A percentile compares a stretch with the other conserved stretches of the same genome.
Conservation (phyloP, 2,797 vertebrate species). For the Morus bassanus region DNA sequence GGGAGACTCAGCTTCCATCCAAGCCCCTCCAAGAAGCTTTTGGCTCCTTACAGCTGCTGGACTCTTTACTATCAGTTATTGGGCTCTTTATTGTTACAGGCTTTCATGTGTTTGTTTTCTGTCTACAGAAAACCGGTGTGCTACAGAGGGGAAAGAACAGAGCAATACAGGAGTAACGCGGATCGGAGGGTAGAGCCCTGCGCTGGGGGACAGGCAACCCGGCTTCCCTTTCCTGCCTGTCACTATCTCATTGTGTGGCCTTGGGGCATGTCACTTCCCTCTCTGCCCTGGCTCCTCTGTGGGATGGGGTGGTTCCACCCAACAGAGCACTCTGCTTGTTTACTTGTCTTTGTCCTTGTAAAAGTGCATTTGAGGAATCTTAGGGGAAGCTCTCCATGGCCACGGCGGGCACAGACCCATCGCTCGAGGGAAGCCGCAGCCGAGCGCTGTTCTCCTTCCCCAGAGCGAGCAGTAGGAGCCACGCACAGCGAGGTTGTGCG, state of each 20-base stretch:
- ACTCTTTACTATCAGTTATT: slow-evolving; percentile 31
- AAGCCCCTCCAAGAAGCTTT: slow-evolving; percentile 61
- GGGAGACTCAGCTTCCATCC: slow-evolving; percentile 60
- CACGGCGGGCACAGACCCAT: neutral
- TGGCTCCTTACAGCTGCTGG: slow-evolving; percentile 60
- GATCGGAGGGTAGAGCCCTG: neutral
- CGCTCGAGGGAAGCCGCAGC: accelerated
- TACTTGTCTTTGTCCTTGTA: neutral
- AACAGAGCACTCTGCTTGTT: neutral
- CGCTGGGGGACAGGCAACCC: neutral
- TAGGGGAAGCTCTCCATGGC: neutral
- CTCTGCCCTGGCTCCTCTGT: slow-evolving; percentile 17
- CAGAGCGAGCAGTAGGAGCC: neutral
- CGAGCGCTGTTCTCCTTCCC: neutral
- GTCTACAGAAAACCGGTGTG: neutral
- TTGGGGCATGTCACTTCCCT: slow-evolving; percentile 41
- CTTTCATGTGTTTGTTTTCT: slow-evolving; percentile 28
- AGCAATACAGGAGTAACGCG: neutral
- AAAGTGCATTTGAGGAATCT: neutral
- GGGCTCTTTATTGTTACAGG: slow-evolving; percentile 65
- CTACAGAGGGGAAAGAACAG: neutral
- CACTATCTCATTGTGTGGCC: slow-evolving; percentile 43
- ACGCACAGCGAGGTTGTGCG: accelerated
- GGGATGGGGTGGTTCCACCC: slow-evolving; percentile 12
- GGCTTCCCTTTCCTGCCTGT: slow-evolving; percentile 43